Evolutionary conservation across 2,888 invertebrate species (phyloP).

Genomic region (Stenodera caucasica): DNA sequence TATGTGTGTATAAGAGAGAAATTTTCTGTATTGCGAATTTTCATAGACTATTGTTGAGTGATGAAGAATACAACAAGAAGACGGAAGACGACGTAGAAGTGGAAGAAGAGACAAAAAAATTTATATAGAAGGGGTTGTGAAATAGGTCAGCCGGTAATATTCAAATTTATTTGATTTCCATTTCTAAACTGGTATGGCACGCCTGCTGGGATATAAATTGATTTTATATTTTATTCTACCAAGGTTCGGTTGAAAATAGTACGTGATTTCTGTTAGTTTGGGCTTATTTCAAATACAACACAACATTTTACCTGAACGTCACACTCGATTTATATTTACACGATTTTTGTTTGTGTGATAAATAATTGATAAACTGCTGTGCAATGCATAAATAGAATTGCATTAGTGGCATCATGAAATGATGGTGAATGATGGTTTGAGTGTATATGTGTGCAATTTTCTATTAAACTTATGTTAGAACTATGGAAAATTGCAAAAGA

Average conservation of each 20-base stretch:
- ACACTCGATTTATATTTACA: conserved; percentile 16
- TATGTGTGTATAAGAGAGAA: background rate
- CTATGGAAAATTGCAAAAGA: no score
- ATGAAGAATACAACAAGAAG: conserved; percentile 2
- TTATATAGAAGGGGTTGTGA: conserved; percentile 34
- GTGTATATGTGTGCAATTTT: no score
- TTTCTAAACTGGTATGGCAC: conserved; percentile 39
- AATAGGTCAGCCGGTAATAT: conserved; percentile 43
- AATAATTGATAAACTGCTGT: conserved; percentile 14
- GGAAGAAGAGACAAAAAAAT: conserved; percentile 13
- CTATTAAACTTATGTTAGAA: no score
- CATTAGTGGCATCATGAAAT: conserved; percentile 1
- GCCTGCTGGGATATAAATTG: conserved; percentile 34
- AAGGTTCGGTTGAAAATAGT: conserved; percentile 15
- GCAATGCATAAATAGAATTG: background rate
- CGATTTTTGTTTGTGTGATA: conserved; percentile 15
- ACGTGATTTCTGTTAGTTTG: conserved; percentile 22
- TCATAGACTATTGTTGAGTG: background rate
- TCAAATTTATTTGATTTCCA: conserved; percentile 44
- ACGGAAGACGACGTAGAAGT: no score
- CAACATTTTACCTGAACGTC: conserved; percentile 3
- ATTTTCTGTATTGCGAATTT: background rate
- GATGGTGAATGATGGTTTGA: background rate
- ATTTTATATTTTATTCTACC: conserved; percentile 34
- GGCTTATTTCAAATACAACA: conserved; percentile 17